phyloP scores from a whole-genome alignment of 2,797 vertebrate genomes.

The Thripadectes ignobilis region DNA sequence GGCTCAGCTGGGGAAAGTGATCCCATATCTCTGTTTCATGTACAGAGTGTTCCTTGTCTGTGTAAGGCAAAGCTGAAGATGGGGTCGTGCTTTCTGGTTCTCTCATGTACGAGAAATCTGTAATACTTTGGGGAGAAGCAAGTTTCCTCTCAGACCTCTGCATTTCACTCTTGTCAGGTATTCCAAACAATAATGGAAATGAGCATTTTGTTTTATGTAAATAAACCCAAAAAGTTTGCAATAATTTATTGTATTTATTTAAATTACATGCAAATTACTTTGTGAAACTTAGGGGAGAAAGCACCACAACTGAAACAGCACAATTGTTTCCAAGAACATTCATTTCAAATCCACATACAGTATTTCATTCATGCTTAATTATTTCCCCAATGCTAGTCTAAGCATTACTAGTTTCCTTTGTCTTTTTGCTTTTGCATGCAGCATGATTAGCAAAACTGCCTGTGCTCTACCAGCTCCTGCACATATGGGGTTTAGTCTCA shows the following conservation, averaged over 20 bases:
- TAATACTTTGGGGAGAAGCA: not conserved
- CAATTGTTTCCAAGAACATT: slow-evolving; percentile 56
- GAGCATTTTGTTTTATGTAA: slow-evolving; percentile 54
- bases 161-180: slow-evolving; percentile 7
- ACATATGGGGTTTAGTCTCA: slow-evolving; percentile 57
- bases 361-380: slow-evolving; percentile 64
- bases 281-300: slow-evolving; percentile 29
- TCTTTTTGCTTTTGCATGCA: slow-evolving; percentile 61
- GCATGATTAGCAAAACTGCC: slow-evolving; percentile 44
- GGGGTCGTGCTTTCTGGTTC: not conserved
- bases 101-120: not conserved
- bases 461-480: slow-evolving; percentile 19
- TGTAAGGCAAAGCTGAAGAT: not conserved
- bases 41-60: not conserved
- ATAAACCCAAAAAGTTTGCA: slow-evolving; percentile 47
- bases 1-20: not conserved
- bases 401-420: slow-evolving; percentile 62
- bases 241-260: slow-evolving; percentile 59
- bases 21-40: not conserved
- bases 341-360: slow-evolving; percentile 50
- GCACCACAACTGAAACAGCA: slow-evolving; percentile 39
- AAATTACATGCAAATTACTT: slow-evolving; percentile 64
- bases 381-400: slow-evolving; percentile 55
- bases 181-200: slow-evolving; percentile 31
- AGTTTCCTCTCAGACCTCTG: not conserved